Base-by-base conservation (phyloP, 1,140 invertebrate species). In the Bombus affinis region DNA sequence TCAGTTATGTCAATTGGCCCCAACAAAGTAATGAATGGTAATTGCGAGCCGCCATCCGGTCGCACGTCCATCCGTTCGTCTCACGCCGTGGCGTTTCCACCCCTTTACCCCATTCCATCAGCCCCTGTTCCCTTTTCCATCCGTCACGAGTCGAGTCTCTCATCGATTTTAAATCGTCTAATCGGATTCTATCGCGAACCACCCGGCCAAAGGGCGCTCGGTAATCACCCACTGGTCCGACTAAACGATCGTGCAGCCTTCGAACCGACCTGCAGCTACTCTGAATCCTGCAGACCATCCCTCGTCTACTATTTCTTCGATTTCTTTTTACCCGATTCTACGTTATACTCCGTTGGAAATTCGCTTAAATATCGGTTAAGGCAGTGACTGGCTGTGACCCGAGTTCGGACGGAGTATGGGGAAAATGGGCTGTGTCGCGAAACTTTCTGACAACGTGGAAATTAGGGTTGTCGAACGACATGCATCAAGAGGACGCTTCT, bases 1-100 rank as follows among this genome's bases (percentile, higher is more conserved):
- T 94, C 93, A 94, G 93, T 94, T 92, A 94, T 94, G 93, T 94
- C 93, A 94, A 94, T 94, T 94, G 93, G 91, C 89, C 88, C 87
- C 91, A 91, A 92, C 92, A 92, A 94, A 93, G 92, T 94, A 94
- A 94, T 93, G 93, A 94, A 94, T 93, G 93, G 93, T 94, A 94
- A 94, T 94, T 93, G 93, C 90, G 81, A 86, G 80, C 88, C 80
- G 81, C 86, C 88, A 70, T 80, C 81, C 66, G 68, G 78, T 89
- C 88, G 78, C 86, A 78, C 84, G 86, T 80, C 80, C 39, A 70
- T 75, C 82, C 59, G 59, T 70, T 72, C 70, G 71, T 73, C 83
- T 68, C 68, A 59, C 66, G 57, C 35, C 81, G 37, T 53, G 53
- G 44, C 32, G 57, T 77, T 80, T 80, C 71, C 74, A 35, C 77